Conservation (phyloP, 2,797 vertebrate genomes). For the Hydrophis major region DNA sequence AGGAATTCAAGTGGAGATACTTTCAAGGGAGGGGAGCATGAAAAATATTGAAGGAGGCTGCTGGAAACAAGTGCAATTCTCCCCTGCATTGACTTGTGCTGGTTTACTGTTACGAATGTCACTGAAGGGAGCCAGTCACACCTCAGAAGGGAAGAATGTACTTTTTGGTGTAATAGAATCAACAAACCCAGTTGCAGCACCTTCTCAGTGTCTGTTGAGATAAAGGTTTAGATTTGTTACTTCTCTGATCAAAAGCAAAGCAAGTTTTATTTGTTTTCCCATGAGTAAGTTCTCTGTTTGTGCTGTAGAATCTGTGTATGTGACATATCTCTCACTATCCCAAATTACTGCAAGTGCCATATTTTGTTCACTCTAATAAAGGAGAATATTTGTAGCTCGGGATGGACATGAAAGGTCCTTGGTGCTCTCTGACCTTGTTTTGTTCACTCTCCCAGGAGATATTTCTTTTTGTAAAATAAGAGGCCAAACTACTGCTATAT, state of each 20-base stretch:
- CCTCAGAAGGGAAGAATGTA: background rate
- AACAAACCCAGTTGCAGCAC: background rate
- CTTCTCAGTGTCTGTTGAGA: background rate
- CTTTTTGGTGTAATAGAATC: background rate
- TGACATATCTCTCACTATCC: background rate
- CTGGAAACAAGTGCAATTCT: background rate
- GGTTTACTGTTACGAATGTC: background rate
- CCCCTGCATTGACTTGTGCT: background rate
- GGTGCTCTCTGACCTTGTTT: background rate
- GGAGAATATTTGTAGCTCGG: background rate
- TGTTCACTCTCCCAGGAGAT: background rate
- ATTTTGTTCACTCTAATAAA: background rate
- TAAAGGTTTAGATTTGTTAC: background rate
- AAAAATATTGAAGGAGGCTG: background rate
- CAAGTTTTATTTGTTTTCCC: background rate
- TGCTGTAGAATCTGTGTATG: background rate
- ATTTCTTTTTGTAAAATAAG: background rate
- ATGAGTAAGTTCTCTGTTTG: background rate
- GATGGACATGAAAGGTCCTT: background rate
- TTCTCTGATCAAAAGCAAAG: background rate
- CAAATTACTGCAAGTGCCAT: background rate
- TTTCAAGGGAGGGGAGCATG: slow-evolving; percentile 10
- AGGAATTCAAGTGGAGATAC: slow-evolving; percentile 6
- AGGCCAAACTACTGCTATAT: background rate
- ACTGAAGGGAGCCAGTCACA: background rate